Evolutionary conservation across 2,888 invertebrate species (phyloP).

Genomic region (Nezara viridula): DNA sequence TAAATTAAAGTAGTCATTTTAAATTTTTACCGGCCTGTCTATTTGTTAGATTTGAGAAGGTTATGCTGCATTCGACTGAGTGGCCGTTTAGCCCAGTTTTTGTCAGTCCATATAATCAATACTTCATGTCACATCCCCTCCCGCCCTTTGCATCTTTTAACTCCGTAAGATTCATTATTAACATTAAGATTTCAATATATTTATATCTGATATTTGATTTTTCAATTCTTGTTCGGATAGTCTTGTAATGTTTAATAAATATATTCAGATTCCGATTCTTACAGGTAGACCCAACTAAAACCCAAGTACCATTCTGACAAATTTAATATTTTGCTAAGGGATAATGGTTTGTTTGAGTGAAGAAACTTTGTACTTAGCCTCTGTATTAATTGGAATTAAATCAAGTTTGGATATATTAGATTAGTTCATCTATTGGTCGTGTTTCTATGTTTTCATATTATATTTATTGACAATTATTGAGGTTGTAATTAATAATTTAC

Average conservation of each 20-base stretch:
- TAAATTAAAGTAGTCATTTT: not conserved
- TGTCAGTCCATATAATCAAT: slow-evolving; percentile 57
- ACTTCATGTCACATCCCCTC: slow-evolving; percentile 56
- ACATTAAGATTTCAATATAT: slow-evolving; percentile 10
- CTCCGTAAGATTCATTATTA: slow-evolving; percentile 35
- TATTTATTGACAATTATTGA: not conserved
- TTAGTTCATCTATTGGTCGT: not conserved
- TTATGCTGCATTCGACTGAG: slow-evolving; percentile 9
- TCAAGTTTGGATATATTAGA: not conserved
- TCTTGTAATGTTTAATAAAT: not conserved
- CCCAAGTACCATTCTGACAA: not conserved
- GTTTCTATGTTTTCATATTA: not conserved
- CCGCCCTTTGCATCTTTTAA: slow-evolving; percentile 49
- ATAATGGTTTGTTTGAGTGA: not conserved
- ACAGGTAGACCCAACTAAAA: not conserved
- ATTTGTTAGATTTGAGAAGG: slow-evolving; percentile 27
- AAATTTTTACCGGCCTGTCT: slow-evolving; percentile 6
- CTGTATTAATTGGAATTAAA: not conserved
- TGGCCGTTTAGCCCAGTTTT: slow-evolving; percentile 57
- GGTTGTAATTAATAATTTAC: not conserved
- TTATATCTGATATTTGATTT: not conserved
- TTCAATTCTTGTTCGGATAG: not conserved
- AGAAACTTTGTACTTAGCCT: not conserved
- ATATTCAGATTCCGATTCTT: not conserved
- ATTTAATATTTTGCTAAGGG: not conserved